phyloP scores from a whole-genome alignment of 2,113 vertebrate species.

The Melierax canorus region DNA sequence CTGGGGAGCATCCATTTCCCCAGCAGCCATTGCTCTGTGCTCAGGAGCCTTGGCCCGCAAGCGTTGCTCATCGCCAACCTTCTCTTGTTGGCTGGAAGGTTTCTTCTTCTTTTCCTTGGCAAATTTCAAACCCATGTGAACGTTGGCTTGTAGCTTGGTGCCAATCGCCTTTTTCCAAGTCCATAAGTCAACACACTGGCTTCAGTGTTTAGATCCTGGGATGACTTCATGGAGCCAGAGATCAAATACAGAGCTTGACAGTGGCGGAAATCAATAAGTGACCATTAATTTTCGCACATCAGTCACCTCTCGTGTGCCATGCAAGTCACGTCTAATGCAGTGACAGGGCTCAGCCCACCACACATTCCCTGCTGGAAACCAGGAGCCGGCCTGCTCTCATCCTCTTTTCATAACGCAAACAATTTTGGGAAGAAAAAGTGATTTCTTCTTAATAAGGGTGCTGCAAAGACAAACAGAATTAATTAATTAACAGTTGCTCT shows the following conservation, averaged over 20 bases:
- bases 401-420: neutral
- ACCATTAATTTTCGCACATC: rapidly evolving
- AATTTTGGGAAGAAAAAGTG: neutral
- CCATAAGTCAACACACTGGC: neutral
- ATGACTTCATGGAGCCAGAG: neutral
- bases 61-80: rapidly evolving
- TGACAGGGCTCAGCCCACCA: neutral
- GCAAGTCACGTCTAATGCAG: rapidly evolving
- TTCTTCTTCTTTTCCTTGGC: neutral
- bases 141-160: neutral
- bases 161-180: neutral
- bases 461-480: neutral
- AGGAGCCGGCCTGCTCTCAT: rapidly evolving
- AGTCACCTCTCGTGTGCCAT: neutral
- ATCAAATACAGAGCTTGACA: neutral
- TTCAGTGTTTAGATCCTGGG: neutral
- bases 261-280: neutral
- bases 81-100: neutral
- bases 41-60: neutral
- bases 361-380: neutral
- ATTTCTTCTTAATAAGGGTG: neutral
- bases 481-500: neutral
- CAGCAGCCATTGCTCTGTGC: neutral
- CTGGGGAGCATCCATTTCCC: neutral
- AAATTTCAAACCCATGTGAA: neutral